These are phyloP conservation scores for Brachyalestes nurse DNA, from an alignment of 2,797 vertebrate species.

Conservation along the genomic window DNA sequence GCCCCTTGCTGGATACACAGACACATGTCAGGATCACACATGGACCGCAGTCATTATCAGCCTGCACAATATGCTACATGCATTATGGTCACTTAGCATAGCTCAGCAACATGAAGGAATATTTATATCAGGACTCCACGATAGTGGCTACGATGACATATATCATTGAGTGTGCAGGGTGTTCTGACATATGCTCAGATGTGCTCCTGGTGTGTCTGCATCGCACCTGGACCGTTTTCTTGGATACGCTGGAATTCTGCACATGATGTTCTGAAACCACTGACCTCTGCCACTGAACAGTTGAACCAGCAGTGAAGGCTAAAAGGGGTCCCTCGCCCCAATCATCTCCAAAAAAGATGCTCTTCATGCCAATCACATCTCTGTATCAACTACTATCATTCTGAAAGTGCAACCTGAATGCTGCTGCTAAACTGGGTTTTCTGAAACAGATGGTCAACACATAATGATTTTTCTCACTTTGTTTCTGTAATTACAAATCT, in stretches of 20 bases:
- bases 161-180: neutral
- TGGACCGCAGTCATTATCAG: conserved; percentile 13
- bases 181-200: neutral
- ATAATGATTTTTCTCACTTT: neutral
- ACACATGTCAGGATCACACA: conserved; percentile 9
- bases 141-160: conserved; percentile 12
- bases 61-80: conserved; percentile 14
- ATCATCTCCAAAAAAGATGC: neutral
- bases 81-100: conserved; percentile 13
- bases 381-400: neutral
- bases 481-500: neutral
- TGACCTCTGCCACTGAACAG: conserved; percentile 17
- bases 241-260: neutral
- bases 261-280: neutral
- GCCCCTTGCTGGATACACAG: neutral
- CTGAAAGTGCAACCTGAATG: neutral
- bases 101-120: conserved; percentile 1
- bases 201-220: conserved; percentile 3
- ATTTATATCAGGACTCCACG: neutral
- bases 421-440: neutral
- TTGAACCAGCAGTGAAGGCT: neutral
- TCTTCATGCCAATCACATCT: conserved; percentile 6
- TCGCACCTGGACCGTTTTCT: neutral
- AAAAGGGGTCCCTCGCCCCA: neutral
- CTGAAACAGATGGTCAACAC: neutral